phyloP scores from a whole-genome alignment of 2,888 invertebrate genomes.

The Drosophila dives region DNA sequence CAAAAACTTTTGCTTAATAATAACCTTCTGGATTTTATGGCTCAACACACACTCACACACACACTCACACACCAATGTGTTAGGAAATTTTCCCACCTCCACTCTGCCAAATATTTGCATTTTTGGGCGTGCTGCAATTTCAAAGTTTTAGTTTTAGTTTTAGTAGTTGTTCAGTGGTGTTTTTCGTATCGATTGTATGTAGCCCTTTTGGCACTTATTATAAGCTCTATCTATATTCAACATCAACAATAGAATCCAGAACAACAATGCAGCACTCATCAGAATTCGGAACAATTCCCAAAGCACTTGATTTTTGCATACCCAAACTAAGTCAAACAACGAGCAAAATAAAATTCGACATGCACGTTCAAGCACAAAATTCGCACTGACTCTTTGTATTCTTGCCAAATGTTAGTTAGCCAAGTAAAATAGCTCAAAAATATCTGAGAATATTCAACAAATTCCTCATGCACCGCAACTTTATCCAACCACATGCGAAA shows the following conservation, averaged over 20 bases:
- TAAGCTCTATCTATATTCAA: neutral
- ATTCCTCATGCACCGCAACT: neutral
- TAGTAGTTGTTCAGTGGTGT: neutral
- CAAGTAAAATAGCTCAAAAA: neutral
- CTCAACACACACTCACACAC: neutral
- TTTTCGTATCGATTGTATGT: conserved; percentile 33
- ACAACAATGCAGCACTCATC: conserved; percentile 4
- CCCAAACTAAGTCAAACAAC: conserved; percentile 10
- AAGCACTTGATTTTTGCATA: conserved; percentile 25
- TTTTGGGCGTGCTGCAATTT: conserved; percentile 22
- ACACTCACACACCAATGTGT: neutral
- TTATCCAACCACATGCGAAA: neutral
- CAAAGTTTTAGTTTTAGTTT: conserved; percentile 11
- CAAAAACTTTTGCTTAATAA: conserved; percentile 26
- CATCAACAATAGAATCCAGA: neutral
- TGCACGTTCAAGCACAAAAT: neutral
- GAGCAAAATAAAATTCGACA: neutral
- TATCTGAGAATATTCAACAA: neutral
- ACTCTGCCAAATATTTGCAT: conserved; percentile 38
- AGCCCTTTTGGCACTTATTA: conserved; percentile 22
- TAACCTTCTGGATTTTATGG: conserved; percentile 32
- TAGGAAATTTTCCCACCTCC: conserved; percentile 34
- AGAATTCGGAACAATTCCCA: conserved; percentile 16
- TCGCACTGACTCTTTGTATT: neutral
- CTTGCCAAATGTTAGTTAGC: too few relatives aligned